A percentile compares a stretch with the other conserved stretches of the same genome.
Conservation (phyloP, 2,888 invertebrate genomes). For the Conistra vaccinii region DNA sequence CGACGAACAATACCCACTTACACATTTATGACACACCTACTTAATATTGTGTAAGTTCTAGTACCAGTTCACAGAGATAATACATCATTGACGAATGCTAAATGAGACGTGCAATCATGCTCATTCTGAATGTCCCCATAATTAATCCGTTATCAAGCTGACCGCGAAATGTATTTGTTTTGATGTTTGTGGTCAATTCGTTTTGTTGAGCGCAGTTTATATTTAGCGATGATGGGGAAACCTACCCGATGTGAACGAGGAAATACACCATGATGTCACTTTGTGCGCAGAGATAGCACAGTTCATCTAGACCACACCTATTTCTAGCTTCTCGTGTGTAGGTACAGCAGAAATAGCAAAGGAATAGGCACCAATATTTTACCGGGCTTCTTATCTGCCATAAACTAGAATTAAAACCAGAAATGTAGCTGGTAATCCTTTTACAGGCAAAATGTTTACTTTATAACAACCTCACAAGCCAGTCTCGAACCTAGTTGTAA, state of each 20-base stretch:
- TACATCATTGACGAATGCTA: conserved; percentile 47
- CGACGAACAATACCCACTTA: conserved; percentile 66
- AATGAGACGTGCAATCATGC: conserved; percentile 45
- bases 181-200: conserved; percentile 32
- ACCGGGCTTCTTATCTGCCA: neutral
- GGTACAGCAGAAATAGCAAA: neutral
- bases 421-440: conserved; percentile 8
- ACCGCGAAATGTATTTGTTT: conserved; percentile 31
- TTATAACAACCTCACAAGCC: conserved; percentile 17
- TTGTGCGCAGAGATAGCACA: conserved; percentile 2
- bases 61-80: conserved; percentile 55
- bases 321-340: neutral
- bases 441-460: conserved; percentile 17
- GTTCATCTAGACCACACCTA: conserved; percentile 16
- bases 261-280: conserved; percentile 54
- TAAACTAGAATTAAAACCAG: neutral
- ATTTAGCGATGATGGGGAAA: conserved; percentile 49
- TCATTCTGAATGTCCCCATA: conserved; percentile 32
- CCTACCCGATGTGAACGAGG: conserved; percentile 47
- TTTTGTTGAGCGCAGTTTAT: conserved; percentile 35
- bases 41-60: conserved; percentile 65
- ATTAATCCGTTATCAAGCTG: conserved; percentile 27
- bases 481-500: conserved; percentile 14
- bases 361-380: neutral
- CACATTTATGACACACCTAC: conserved; percentile 69